Evolutionary conservation across 2,888 invertebrate species (phyloP), one percentile per base, ranked within the genome.

Genomic region (Unio pictorum): DNA sequence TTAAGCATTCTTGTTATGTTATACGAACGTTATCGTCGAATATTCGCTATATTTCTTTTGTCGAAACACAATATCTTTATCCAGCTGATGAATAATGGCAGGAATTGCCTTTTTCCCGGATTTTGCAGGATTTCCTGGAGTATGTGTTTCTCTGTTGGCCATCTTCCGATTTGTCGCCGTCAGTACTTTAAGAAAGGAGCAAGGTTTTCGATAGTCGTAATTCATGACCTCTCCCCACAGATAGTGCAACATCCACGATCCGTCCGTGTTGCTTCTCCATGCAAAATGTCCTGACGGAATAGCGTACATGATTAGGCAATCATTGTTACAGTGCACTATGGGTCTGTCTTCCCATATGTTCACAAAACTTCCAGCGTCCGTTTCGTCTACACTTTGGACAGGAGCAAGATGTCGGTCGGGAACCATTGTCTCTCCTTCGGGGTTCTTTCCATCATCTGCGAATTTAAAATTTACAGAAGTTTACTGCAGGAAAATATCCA

Each of bases 41-140:
- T 45, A 45, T 45, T 45, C 45, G 11, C 45, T 11, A 3, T 11
- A 45, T 45, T 45, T 45, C 61, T 75, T 74, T 28, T 65, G 71
- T 45, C 69, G 62, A 55, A 77, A 73, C 4, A 74, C 30, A 20
- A 77, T 64, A 56, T 77, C 77, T 54, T 74, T 77, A 18, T 28
- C 67, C 0, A 77, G 68, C 55, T 74, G 73, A 55, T 77, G 73
- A 67, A 74, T 73, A n/a, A 74, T 75, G 23, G 75, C 74, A 7
- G 77, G 66, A 55, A 77, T 58, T 8, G 77, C 77, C 56, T 71
- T 77, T 60, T 71, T 77, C 23, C 30, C 62, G 57, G 73, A 57
- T 26, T 66, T 66, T n/a, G 55, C 34, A 20, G 45, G 66, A 11
- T 60, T 45, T 4, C 64, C 67, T 3, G 72, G 76, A 7, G 72